Percentiles rank a stretch among this genome's conserved stretches.
Conservation (phyloP, 2,888 invertebrate genomes). For the Drosophila acutilabella region DNA sequence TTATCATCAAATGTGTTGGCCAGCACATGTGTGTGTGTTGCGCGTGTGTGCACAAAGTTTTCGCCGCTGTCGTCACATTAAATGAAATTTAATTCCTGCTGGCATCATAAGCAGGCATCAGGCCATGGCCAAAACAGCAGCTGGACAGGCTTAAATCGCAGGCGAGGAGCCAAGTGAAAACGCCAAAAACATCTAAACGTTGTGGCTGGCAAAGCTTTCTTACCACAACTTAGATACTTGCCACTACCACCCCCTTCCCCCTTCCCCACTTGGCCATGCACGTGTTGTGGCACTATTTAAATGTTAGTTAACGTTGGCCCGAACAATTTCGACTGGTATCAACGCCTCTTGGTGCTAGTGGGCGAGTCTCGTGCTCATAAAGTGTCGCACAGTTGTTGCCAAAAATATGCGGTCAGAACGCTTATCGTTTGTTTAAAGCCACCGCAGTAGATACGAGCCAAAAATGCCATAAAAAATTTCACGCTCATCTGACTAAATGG, state of each 20-base stretch:
- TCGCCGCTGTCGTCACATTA: slow-evolving; percentile 70
- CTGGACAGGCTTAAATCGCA: slow-evolving; percentile 68
- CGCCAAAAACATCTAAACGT: slow-evolving; percentile 60
- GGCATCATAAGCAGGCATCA: slow-evolving; percentile 72
- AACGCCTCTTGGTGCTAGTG: slow-evolving; percentile 22
- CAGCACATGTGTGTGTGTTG: slow-evolving; percentile 45
- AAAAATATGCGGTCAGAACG: slow-evolving; percentile 65
- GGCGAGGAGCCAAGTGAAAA: slow-evolving; percentile 41
- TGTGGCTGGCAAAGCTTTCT: slow-evolving; percentile 56
- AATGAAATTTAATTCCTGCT: slow-evolving; percentile 78
- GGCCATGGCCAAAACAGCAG: slow-evolving; percentile 30
- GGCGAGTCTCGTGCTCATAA: slow-evolving; percentile 59
- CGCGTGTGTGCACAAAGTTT: slow-evolving; percentile 62
- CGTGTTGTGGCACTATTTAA: slow-evolving; percentile 72
- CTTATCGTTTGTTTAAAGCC: slow-evolving; percentile 62
- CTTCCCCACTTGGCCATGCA: slow-evolving; percentile 37
- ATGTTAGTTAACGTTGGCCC: slow-evolving; percentile 75
- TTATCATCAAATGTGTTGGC: slow-evolving; percentile 73
- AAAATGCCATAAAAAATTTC: slow-evolving; percentile 58
- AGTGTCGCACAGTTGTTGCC: slow-evolving; percentile 70
- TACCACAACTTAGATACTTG: slow-evolving; percentile 51
- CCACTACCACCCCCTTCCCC: background rate
- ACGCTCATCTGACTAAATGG: slow-evolving; percentile 79
- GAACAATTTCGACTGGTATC: slow-evolving; percentile 48
- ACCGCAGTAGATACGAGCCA: slow-evolving; percentile 30